phyloP scores from a whole-genome alignment of 2,797 vertebrate species.

The Gymnodraco acuticeps region DNA sequence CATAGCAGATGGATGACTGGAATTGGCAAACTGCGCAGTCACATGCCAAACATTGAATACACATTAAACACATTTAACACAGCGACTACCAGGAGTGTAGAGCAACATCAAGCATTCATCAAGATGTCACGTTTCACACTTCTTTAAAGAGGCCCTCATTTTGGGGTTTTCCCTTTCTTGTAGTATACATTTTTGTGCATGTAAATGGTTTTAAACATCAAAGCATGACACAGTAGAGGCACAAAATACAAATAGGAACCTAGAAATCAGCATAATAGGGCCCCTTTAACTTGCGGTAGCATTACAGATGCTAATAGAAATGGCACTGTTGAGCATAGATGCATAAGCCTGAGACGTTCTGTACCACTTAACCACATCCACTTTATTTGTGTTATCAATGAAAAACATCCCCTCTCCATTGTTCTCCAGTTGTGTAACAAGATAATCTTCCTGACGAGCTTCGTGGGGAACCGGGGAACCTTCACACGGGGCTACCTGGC shows the following conservation, averaged over 20 bases:
- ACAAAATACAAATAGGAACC: too few relatives aligned
- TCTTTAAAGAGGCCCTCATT: too few relatives aligned
- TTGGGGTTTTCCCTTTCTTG: too few relatives aligned
- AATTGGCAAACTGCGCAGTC: not conserved
- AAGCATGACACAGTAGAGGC: too few relatives aligned
- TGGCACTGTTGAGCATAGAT: not conserved
- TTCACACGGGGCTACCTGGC: constrained; percentile 96
- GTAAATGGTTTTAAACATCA: too few relatives aligned
- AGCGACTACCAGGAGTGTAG: too few relatives aligned
- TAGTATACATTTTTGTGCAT: too few relatives aligned
- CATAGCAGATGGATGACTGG: not conserved
- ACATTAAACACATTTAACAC: not conserved
- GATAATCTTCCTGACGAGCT: constrained; percentile 97
- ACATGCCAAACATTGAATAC: constrained; percentile 6
- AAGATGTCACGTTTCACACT: not conserved
- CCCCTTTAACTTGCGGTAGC: not conserved
- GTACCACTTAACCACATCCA: constrained; percentile 1
- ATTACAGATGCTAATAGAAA: constrained; percentile 17
- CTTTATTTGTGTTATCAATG: constrained; percentile 12
- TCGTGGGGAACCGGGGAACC: constrained; percentile 96
- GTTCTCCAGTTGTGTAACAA: constrained; percentile 93
- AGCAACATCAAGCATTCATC: not conserved
- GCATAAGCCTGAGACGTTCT: constrained; percentile 2
- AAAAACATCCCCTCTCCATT: constrained; percentile 8
- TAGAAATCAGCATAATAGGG: too few relatives aligned